Evolutionary conservation across 2,797 vertebrate genomes (phyloP).

Genomic region (Pseudochirops corinnae): DNA sequence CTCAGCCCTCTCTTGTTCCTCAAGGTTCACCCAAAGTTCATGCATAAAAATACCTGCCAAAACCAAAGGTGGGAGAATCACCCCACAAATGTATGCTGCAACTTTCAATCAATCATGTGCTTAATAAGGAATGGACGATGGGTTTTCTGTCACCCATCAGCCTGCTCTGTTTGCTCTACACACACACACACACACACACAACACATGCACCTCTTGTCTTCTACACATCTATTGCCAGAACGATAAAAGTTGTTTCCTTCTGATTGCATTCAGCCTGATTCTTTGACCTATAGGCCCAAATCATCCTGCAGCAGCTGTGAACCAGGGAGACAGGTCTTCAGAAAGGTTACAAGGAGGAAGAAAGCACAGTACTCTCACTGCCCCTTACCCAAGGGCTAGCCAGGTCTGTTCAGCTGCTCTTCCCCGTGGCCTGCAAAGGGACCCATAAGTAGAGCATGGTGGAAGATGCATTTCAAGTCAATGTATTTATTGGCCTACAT

Average conservation of each 20-base stretch:
- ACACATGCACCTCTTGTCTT: not conserved
- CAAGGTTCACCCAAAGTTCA: conserved; percentile 79
- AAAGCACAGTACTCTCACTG: conserved; percentile 18
- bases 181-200: not conserved
- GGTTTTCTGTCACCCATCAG: conserved; percentile 20
- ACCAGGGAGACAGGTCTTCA: not conserved
- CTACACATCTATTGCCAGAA: not conserved
- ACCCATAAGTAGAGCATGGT: not conserved
- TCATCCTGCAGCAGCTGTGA: not conserved
- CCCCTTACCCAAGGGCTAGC: conserved; percentile 31
- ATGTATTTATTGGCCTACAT: not conserved
- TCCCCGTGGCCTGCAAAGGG: not conserved
- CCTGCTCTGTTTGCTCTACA: conserved; percentile 33
- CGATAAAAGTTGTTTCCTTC: conserved; percentile 44
- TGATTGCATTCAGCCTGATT: conserved; percentile 10
- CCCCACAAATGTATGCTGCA: conserved; percentile 21
- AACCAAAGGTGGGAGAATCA: conserved; percentile 51
- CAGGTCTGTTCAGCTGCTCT: not conserved
- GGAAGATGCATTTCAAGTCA: not conserved
- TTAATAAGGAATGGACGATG: conserved; percentile 55
- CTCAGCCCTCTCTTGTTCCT: conserved; percentile 59
- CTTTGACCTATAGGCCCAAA: conserved; percentile 10
- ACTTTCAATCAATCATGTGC: conserved; percentile 64
- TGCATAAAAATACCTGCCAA: conserved; percentile 58
- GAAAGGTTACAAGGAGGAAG: conserved; percentile 20